These are phyloP conservation scores for Horisme vitalbata DNA, from an alignment of 2,888 invertebrate species.

Conservation along the genomic window DNA sequence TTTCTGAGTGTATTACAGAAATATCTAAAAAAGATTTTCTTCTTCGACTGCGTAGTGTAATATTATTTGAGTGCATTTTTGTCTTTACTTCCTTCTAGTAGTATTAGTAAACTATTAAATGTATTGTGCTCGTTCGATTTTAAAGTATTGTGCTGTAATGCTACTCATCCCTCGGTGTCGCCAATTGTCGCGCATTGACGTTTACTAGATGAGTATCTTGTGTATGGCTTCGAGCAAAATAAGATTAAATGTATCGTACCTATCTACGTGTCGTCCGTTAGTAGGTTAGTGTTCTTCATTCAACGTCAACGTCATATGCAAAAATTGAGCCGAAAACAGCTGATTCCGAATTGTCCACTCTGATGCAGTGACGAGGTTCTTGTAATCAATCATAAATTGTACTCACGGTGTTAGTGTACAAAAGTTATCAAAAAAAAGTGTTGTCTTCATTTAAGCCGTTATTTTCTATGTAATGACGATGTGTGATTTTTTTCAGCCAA, in stretches of 20 bases:
- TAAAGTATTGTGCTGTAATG: too few relatives aligned
- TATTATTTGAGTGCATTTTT: not conserved
- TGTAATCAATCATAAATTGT: not conserved
- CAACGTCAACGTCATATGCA: not conserved
- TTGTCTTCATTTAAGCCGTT: too few relatives aligned
- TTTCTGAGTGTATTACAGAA: not conserved
- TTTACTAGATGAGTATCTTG: too few relatives aligned
- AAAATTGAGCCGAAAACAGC: not conserved
- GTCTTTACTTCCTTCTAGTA: not conserved
- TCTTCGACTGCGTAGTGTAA: not conserved
- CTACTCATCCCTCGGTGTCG: too few relatives aligned
- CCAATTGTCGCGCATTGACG: too few relatives aligned
- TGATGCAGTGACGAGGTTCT: not conserved
- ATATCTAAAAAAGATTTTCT: not conserved
- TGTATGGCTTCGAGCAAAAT: too few relatives aligned
- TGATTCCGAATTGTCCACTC: not conserved
- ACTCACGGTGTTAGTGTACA: not conserved
- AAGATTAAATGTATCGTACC: too few relatives aligned
- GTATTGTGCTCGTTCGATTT: not conserved
- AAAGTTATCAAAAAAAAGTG: too few relatives aligned
- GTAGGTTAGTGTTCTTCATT: too few relatives aligned
- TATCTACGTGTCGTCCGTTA: too few relatives aligned
- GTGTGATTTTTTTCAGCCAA: slow-evolving; percentile 1
- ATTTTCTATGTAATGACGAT: slow-evolving; percentile 12
- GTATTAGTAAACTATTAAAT: too few relatives aligned